Evolutionary conservation across 2,797 vertebrate genomes (phyloP), one percentile per base, ranked within the genome.

Genomic region (Amphiprion clarkii): DNA sequence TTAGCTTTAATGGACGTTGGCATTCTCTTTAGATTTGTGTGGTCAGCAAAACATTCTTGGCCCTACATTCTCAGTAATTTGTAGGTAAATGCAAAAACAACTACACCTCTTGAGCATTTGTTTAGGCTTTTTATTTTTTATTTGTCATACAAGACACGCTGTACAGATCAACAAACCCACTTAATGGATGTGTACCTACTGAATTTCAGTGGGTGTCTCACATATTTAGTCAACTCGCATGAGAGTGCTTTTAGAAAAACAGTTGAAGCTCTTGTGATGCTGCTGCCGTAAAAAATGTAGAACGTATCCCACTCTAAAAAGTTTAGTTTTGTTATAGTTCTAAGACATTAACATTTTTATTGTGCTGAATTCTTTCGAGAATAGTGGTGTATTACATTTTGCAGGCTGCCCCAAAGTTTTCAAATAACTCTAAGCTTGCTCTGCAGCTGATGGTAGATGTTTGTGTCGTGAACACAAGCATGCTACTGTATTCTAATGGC

Each of bases 1-100:
- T 70, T 59, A 19, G 42, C 61, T 76, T 78, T 12, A 72, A 52
- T 53, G 54, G 31, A 78, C 67, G 56, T 9, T 57, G 31, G 7
- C 31, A 31, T 59, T 64, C 7, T 60, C 19, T 51, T 72, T 60
- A 71, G 46, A 58, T 61, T 61, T 10, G 0, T 4, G 1, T 60
- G 33, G 57, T 61, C 16, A 36, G 51, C 31, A 36, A 40, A 65
- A 68, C 53, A 71, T 64, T 57, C 33, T 49, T 48, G 6, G 17
- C 56, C 60, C 11, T 46, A 39, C 23, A 21, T 33, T 65, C 56
- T 60, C 27, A 60, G 19, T 62, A 57, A 53, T 3, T 21, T 70
- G 27, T 36, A 31, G 36, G 16, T 54, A 58, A 55, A 57, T 16
- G 17, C 54, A 14, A 60, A 14, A 44, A 63, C 44, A 69, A 36